Evolutionary conservation across 2,113 vertebrate genomes (phyloP).

Genomic region (Miniopterus natalensis): DNA sequence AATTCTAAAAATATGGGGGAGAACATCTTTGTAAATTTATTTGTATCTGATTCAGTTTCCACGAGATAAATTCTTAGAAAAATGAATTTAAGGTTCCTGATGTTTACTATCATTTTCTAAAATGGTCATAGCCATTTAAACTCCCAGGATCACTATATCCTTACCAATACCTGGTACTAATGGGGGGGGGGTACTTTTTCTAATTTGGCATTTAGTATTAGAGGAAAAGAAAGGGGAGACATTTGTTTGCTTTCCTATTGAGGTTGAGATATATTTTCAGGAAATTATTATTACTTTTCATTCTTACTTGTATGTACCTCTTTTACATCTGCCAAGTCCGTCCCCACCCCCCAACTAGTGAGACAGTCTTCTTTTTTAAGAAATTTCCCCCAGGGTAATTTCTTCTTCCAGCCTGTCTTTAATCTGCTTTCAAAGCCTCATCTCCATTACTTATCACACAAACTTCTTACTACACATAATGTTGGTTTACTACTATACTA

Average conservation of each 20-base stretch:
- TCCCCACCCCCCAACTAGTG: too few species aligned
- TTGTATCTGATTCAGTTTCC: neutral
- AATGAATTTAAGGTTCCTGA: neutral
- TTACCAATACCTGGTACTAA: neutral
- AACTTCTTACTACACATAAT: neutral
- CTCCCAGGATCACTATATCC: neutral
- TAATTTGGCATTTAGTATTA: neutral
- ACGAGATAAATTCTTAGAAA: neutral
- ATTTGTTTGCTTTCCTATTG: neutral
- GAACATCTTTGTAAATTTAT: neutral
- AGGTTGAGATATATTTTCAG: neutral
- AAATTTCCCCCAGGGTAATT: neutral
- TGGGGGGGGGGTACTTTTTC: neutral
- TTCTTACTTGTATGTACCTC: neutral
- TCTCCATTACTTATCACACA: neutral
- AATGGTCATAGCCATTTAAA: neutral
- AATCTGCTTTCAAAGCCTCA: neutral
- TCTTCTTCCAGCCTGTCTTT: neutral
- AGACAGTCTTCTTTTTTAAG: neutral
- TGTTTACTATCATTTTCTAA: neutral
- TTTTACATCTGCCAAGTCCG: neutral
- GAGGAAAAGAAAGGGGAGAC: neutral
- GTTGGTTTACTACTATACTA: neutral
- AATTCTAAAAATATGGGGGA: neutral
- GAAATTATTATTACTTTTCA: neutral